Conservation (phyloP, 2,888 invertebrate species). For the Sminthurides aquaticus region DNA sequence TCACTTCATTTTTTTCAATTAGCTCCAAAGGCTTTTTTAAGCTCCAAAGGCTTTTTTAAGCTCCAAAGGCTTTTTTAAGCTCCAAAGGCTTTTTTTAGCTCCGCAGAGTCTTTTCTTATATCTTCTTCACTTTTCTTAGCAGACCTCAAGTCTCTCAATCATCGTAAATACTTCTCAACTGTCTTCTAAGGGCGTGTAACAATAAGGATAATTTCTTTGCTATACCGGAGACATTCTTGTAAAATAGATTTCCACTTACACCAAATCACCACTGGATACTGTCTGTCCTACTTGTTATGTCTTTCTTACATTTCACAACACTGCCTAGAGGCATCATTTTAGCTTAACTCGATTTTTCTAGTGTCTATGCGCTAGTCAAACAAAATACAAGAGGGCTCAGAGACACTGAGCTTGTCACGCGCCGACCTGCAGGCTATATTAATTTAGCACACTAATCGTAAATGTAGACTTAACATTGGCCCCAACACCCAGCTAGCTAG, state of each 20-base stretch:
- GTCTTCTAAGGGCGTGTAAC: too few relatives aligned
- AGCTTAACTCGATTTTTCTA: too few relatives aligned
- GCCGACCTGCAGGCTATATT: background rate
- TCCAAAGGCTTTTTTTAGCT: background rate
- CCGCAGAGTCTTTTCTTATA: background rate
- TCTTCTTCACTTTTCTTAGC: too few relatives aligned
- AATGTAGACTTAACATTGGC: background rate
- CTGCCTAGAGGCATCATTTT: too few relatives aligned
- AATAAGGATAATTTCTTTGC: background rate
- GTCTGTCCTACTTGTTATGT: background rate
- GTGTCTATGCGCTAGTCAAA: too few relatives aligned
- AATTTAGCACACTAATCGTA: background rate
- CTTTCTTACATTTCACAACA: background rate
- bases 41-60: background rate
- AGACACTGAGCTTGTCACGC: background rate
- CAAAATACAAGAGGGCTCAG: background rate
- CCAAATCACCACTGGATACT: background rate
- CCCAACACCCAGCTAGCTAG: too few relatives aligned
- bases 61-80: background rate
- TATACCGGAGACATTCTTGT: background rate
- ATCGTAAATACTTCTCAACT: too few relatives aligned
- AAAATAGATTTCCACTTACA: background rate
- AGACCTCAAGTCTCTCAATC: too few relatives aligned
- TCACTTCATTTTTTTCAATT: background rate
- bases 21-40: background rate